phyloP scores from a whole-genome alignment of 2,113 vertebrate species.

The Lipophrys pholis region DNA sequence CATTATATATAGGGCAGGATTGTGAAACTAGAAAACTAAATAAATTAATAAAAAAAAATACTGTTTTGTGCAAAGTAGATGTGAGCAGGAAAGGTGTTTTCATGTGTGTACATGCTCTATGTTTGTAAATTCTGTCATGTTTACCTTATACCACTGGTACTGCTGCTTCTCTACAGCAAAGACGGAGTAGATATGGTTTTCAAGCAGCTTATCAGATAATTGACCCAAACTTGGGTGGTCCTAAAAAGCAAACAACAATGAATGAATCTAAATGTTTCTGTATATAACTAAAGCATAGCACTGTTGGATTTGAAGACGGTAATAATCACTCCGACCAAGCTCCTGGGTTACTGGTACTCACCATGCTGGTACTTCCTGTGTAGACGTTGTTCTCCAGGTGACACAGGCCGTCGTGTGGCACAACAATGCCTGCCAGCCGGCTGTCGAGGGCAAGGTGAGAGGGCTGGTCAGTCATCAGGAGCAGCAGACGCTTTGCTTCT shows the following conservation, averaged over 20 bases:
- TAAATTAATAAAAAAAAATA: too few species aligned
- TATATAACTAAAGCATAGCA: not conserved
- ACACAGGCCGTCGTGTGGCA: slow-evolving; percentile 93
- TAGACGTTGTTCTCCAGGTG: slow-evolving; percentile 95
- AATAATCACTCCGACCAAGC: not conserved
- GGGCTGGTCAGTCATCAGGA: slow-evolving; percentile 98
- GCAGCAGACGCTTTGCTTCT: slow-evolving; percentile 92
- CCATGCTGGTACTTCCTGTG: slow-evolving; percentile 91
- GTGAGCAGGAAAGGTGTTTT: not conserved
- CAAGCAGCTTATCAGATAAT: slow-evolving; percentile 92
- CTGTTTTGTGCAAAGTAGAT: not conserved
- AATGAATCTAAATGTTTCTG: not conserved
- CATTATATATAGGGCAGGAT: too few species aligned
- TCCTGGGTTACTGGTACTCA: slow-evolving; percentile 69
- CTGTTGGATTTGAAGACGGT: not conserved
- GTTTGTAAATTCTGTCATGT: slow-evolving; percentile 36
- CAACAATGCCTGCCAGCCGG: slow-evolving; percentile 94
- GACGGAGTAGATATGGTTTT: slow-evolving; percentile 93
- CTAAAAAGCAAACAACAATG: slow-evolving; percentile 74
- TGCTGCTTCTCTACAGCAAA: slow-evolving; percentile 95
- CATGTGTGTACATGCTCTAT: not conserved
- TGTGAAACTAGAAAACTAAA: not conserved
- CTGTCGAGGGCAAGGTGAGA: slow-evolving; percentile 97
- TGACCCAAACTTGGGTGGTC: slow-evolving; percentile 95
- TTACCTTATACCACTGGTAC: slow-evolving; percentile 99